These are phyloP conservation scores for Avahi laniger DNA, from an alignment of 2,797 vertebrate species.

Conservation along the genomic window DNA sequence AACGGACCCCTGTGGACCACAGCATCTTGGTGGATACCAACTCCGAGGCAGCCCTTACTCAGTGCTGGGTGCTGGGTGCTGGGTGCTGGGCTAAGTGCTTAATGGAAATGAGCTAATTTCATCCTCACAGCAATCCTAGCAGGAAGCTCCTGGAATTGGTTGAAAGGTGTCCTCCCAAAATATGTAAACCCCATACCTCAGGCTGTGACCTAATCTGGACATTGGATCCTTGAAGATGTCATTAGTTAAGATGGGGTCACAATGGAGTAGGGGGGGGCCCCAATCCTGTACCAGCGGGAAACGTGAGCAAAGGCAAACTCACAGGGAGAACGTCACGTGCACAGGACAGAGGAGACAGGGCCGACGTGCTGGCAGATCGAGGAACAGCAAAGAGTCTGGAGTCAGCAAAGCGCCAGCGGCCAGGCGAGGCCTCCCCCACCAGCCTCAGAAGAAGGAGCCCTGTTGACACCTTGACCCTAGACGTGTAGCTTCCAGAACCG, in stretches of 20 bases:
- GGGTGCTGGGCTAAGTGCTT: rapidly evolving
- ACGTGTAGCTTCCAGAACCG: too few species aligned
- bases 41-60: rapidly evolving
- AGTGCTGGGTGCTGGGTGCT: rapidly evolving
- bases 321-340: rapidly evolving
- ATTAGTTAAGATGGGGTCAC: background rate
- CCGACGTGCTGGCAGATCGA: rapidly evolving
- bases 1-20: rapidly evolving
- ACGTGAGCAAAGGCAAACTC: rapidly evolving
- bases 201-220: background rate
- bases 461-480: rapidly evolving
- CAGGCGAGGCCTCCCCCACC: background rate
- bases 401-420: rapidly evolving
- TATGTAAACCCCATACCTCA: background rate
- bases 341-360: rapidly evolving
- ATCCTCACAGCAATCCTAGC: rapidly evolving
- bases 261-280: rapidly evolving
- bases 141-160: rapidly evolving
- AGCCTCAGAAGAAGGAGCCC: too few species aligned
- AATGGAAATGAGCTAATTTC: rapidly evolving
- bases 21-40: rapidly evolving
- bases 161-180: rapidly evolving
- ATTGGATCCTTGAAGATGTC: background rate
- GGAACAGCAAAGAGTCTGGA: rapidly evolving
- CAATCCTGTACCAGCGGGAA: rapidly evolving